Conservation (phyloP, 2,888 invertebrate genomes). For the Macrosiphum euphorbiae region DNA sequence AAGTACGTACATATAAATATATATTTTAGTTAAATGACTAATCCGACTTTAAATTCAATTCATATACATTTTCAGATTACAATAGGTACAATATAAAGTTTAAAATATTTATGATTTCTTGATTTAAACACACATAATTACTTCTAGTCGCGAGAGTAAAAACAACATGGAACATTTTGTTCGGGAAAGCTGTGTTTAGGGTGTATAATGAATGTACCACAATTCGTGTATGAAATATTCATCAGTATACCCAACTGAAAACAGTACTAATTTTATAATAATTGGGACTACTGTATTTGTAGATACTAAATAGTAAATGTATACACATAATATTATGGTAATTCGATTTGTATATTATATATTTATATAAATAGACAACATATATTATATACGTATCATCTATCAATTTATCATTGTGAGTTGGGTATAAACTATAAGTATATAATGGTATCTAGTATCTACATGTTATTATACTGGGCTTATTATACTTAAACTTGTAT, state of each 20-base stretch:
- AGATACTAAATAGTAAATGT: neutral
- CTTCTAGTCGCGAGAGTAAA: neutral
- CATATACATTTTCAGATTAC: neutral
- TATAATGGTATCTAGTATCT: neutral
- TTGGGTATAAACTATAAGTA: neutral
- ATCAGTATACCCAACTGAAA: neutral
- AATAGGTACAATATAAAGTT: neutral
- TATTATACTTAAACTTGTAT: neutral
- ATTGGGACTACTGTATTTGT: neutral
- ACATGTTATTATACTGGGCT: neutral
- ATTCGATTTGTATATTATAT: neutral
- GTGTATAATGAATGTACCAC: slow-evolving; percentile 5
- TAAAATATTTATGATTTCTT: neutral
- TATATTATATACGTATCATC: neutral
- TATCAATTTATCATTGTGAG: neutral
- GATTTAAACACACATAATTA: neutral
- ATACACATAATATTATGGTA: neutral
- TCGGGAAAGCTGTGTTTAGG: neutral
- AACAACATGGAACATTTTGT: neutral
- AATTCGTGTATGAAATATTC: neutral
- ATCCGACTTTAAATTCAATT: neutral
- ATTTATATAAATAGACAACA: neutral
- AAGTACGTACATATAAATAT: neutral
- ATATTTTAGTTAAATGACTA: neutral
- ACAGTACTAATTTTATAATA: slow-evolving; percentile 7